These are phyloP conservation scores for Diarsia rubi DNA, from an alignment of 2,888 invertebrate species.

Conservation along the genomic window DNA sequence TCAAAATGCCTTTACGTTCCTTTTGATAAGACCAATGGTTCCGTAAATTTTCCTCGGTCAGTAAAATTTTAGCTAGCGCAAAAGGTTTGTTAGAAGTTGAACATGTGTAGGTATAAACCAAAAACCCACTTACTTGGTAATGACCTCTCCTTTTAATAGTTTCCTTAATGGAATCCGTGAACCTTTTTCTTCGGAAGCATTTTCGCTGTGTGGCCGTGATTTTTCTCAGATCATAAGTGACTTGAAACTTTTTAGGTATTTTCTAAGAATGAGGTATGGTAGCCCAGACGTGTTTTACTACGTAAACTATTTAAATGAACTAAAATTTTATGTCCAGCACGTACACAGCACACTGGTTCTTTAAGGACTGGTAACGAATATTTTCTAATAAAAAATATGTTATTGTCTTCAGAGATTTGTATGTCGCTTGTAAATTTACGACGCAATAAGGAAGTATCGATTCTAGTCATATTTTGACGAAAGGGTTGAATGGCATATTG, in stretches of 20 bases:
- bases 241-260: conserved; percentile 39
- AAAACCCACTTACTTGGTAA: conserved; percentile 64
- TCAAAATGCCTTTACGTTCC: conserved; percentile 19
- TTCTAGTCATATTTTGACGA: conserved; percentile 87
- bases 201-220: conserved; percentile 55
- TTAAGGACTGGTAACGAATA: conserved; percentile 67
- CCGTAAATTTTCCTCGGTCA: conserved; percentile 39
- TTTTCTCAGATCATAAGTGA: conserved; percentile 49
- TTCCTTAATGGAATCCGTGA: conserved; percentile 61
- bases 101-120: conserved; percentile 53
- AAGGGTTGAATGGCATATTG: conserved; percentile 89
- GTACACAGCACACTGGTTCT: conserved; percentile 62
- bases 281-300: conserved; percentile 45
- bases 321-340: conserved; percentile 65
- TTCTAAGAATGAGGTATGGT: conserved; percentile 46
- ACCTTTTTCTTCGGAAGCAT: conserved; percentile 53
- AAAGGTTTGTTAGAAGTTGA: conserved; percentile 37
- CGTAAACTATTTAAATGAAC: conserved; percentile 60
- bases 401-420: conserved; percentile 75
- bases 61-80: conserved; percentile 51
- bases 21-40: conserved; percentile 32
- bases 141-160: conserved; percentile 60
- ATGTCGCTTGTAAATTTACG: conserved; percentile 86
- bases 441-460: conserved; percentile 89
- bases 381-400: conserved; percentile 72